Base-by-base conservation (phyloP, 2,888 invertebrate genomes). In the Yponomeuta sedellus region DNA sequence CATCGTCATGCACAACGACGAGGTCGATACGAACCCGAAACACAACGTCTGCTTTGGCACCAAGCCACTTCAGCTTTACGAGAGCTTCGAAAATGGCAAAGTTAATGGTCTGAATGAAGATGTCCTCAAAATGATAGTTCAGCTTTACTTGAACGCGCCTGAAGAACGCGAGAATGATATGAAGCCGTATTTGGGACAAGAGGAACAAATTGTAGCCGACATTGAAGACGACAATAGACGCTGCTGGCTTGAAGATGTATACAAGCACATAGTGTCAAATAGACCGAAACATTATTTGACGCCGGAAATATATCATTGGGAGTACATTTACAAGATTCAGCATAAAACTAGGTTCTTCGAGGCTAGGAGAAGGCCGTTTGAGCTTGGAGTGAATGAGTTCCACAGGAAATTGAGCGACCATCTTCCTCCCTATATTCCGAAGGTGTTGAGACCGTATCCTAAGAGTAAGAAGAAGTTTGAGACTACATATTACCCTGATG, bases 11-110 rank as follows among this genome's bases (percentile, higher is more conserved):
- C 94, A 96, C 74, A 87, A 92, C 40, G 92, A 94, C 71, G 79
- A 93, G 72, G 84, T 92, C n/a, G 84, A 92, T 52, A 91, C 91
- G 12, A 97, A 97, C 83, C 93, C 92, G 0, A 93, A 94, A 72
- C 91, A 93, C 64, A 98, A 98, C 80, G 78, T 97, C 57, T 97
- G 97, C 76, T 97, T 96, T 93, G 94, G 94, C 11, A 95, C 95
- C 1, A 91, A 93, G 64, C 94, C 95, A 56, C 76, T 94, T 75
- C 93, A 94, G 71, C 89, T 98, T 1, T 98, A 94, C 81, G 96
- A 97, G 16, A 89, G 89, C 61, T 92, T 97, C 61, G 94, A 95
- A 79, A 93, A 95, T 73, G 94, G 94, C 8, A 93, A 94, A 86
- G 86, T 96, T 10, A 79, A 94, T 71, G 97, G 96, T 4, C 93